Base-by-base conservation (phyloP, 2,113 vertebrate genomes). In the Etheostoma cragini region DNA sequence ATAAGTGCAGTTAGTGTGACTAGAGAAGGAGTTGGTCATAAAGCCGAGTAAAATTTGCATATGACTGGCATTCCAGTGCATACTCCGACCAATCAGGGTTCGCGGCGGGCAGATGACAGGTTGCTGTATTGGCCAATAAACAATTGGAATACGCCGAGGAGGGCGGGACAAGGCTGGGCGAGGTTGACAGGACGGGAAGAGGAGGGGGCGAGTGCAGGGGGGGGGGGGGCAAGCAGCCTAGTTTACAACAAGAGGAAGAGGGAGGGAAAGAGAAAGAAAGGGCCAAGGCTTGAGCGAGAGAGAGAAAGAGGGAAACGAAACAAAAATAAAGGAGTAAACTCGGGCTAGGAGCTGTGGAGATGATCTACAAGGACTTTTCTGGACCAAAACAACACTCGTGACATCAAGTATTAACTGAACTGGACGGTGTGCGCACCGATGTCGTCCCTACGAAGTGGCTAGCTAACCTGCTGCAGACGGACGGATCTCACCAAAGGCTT, bases 31-130 rank as follows among this genome's bases (percentile, higher is more conserved):
- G 38, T 67, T 24, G 64, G 22, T 81, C 64, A 75, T 80, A 57
- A 84, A 81, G 33, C 76, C 65, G 64, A 68, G 50, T 16, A 0
- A 42, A 17, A 95, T 96, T 95, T 94, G 94, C 95, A 95, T 96
- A 95, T 96, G 94, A 96, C 95, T 95, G 95, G 91, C 95, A 95
- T 96, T 96, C 95, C 95, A 91, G 71, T 50, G 94, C 94, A 94
- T 77, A 62, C 80, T 19, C 16, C 3, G 64, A 35, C 94, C 94
- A 95, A 95, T 95, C 81, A 83, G 71, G 1, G 54, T 0, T 1
- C 12, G 68, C 78, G 74, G 84, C 87, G 88, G 91, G 78, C 10
- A 57, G 61, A 74, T 87, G 93, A 93, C 89, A 73, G 78, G 54
- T 70, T 33, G 63, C 33, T 21, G 26, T 4, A 1, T 35, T 14